phyloP scores from a whole-genome alignment of 1,140 invertebrate genomes.

The Telenomus remus region DNA sequence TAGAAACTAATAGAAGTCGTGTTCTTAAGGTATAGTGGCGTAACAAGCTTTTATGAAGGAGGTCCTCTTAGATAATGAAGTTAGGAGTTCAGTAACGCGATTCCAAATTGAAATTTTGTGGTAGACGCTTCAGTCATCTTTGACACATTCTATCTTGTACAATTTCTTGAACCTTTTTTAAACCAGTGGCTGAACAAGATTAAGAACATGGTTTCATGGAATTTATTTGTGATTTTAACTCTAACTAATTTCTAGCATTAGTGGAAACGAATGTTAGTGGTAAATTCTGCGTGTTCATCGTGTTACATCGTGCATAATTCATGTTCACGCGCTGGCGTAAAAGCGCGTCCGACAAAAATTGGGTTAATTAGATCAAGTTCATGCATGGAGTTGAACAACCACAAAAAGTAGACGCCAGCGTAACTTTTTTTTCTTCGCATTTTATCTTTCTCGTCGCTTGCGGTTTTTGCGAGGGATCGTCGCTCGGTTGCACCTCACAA shows the following conservation, averaged over 20 bases:
- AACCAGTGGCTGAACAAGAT: not conserved
- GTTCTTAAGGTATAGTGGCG: slow-evolving; percentile 22
- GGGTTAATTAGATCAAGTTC: slow-evolving; percentile 47
- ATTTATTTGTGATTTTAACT: not conserved
- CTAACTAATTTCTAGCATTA: slow-evolving; percentile 1
- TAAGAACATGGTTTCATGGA: slow-evolving; percentile 11
- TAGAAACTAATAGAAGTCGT: slow-evolving; percentile 46
- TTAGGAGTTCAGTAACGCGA: slow-evolving; percentile 47
- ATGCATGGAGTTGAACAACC: slow-evolving; percentile 27
- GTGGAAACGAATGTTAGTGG: slow-evolving; percentile 20
- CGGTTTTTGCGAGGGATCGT: slow-evolving; percentile 16
- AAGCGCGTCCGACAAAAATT: slow-evolving; percentile 37
- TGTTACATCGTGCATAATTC: slow-evolving; percentile 24
- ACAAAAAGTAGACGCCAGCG: slow-evolving; percentile 14
- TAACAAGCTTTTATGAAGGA: slow-evolving; percentile 45
- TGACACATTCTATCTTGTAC: not conserved
- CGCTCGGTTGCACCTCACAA: slow-evolving; percentile 6
- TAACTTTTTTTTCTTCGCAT: too few relatives aligned
- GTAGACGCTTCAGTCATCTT: slow-evolving; percentile 28
- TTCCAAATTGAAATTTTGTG: slow-evolving; percentile 38
- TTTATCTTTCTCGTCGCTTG: slow-evolving; percentile 13
- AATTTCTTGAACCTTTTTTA: not conserved
- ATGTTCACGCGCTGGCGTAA: slow-evolving; percentile 29
- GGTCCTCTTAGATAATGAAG: slow-evolving; percentile 31
- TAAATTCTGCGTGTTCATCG: slow-evolving; percentile 16